Evolutionary conservation across 2,797 vertebrate species (phyloP).

Genomic region (Psittacula echo): DNA sequence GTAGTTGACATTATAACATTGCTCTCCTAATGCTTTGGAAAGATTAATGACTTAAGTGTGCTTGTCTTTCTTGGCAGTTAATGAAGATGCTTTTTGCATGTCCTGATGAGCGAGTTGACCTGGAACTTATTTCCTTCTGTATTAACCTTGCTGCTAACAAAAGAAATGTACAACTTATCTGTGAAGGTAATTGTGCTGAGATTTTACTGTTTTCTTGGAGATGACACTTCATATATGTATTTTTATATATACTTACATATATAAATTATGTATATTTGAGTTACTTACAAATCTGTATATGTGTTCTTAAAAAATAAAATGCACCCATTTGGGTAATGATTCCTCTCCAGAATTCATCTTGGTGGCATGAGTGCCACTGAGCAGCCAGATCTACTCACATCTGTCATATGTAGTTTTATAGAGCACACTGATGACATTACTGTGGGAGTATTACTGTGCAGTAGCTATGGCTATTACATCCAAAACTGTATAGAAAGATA

Average conservation of each 20-base stretch:
- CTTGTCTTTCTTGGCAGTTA: constrained; percentile 79
- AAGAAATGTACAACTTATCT: constrained; percentile 92
- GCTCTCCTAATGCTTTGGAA: not conserved
- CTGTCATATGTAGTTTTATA: not conserved
- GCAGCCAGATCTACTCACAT: not conserved
- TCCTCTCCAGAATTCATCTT: not conserved
- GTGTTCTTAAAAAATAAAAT: not conserved
- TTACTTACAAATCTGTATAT: not conserved
- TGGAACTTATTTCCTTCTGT: constrained; percentile 92
- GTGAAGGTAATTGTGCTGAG: constrained; percentile 83
- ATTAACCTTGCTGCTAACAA: constrained; percentile 96
- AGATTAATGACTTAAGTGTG: not conserved
- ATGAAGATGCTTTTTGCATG: constrained; percentile 93
- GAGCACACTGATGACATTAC: not conserved
- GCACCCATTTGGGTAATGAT: not conserved
- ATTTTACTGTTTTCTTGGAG: not conserved
- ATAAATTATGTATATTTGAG: not conserved
- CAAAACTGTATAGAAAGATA: not conserved
- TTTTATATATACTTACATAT: not conserved
- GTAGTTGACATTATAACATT: not conserved
- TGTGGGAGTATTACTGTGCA: not conserved
- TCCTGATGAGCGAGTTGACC: constrained; percentile 84
- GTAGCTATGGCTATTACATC: not conserved
- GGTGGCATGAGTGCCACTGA: not conserved
- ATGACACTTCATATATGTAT: not conserved